Conservation (phyloP, 1,140 invertebrate species). For the Drosophila malerkotliana region DNA sequence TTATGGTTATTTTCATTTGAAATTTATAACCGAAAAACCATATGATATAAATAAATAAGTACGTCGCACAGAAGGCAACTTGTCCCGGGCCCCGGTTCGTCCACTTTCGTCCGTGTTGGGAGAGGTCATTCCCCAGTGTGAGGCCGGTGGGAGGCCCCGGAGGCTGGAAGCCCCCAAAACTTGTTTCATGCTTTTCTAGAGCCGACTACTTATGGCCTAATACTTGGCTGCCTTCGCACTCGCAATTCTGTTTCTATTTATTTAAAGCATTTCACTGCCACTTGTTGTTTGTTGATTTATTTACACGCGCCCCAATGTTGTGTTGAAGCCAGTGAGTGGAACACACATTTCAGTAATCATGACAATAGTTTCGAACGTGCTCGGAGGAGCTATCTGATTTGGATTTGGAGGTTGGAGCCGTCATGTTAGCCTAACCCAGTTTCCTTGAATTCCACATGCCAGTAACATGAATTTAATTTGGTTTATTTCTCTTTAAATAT, state of each 20-base stretch:
- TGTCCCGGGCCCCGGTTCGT: slow-evolving; percentile 6
- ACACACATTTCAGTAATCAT: neutral
- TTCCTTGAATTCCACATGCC: neutral
- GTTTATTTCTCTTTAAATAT: neutral
- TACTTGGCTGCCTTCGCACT: slow-evolving; percentile 11
- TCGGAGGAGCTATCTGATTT: neutral
- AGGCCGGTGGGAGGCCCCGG: neutral
- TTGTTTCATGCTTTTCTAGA: neutral
- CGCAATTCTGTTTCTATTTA: slow-evolving; percentile 9
- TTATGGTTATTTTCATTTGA: slow-evolving; percentile 77
- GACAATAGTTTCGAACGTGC: neutral
- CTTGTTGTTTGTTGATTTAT: slow-evolving; percentile 30
- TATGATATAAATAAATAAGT: slow-evolving; percentile 70
- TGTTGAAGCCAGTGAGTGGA: slow-evolving; percentile 4
- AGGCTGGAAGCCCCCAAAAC: neutral
- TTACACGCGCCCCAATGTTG: slow-evolving; percentile 5
- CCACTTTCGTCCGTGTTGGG: neutral
- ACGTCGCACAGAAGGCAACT: slow-evolving; percentile 36
- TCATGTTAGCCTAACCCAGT: neutral
- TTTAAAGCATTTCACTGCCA: slow-evolving; percentile 45
- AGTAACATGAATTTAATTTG: too few species aligned
- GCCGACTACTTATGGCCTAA: slow-evolving; percentile 14
- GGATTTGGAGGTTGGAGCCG: neutral
- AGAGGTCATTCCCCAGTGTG: slow-evolving; percentile 18
- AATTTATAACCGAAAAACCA: slow-evolving; percentile 76